A percentile compares a stretch with the other conserved stretches of the same genome.
These are phyloP conservation scores for Calvadosia cruxmelitensis DNA, from an alignment of 30 jellyfish, hydroid and myxozoan genomes.

Conservation along the genomic window DNA sequence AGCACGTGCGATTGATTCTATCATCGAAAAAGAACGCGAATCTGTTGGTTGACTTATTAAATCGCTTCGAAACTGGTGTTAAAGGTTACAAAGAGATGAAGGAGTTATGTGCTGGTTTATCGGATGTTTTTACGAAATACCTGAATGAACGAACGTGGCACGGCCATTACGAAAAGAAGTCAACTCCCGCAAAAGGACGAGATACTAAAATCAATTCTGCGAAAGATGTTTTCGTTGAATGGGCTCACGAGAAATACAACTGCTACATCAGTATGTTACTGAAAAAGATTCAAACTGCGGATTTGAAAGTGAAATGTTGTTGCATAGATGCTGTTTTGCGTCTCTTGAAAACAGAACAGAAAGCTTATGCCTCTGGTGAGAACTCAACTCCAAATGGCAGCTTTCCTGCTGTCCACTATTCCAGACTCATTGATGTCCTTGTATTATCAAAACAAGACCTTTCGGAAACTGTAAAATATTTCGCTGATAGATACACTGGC, in stretches of 20 bases:
- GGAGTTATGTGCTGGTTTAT: conserved; percentile 16
- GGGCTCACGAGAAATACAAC: conserved; percentile 35
- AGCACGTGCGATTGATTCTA: conserved; percentile 17
- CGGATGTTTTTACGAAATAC: conserved; percentile 10
- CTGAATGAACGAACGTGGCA: conserved; percentile 29
- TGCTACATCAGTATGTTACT: conserved; percentile 12
- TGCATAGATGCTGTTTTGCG: conserved; percentile 18
- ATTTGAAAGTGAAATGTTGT: conserved; percentile 1
- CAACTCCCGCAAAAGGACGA: conserved; percentile 1
- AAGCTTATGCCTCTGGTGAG: conserved; percentile 15
- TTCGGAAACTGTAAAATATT: background rate
- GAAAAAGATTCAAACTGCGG: background rate
- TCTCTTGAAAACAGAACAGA: conserved; percentile 19
- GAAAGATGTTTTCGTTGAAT: conserved; percentile 12
- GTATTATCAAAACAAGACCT: background rate
- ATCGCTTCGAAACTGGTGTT: conserved; percentile 11
- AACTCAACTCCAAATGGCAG: background rate
- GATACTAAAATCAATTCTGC: background rate
- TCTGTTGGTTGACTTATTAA: conserved; percentile 27
- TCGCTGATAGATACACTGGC: conserved; percentile 2
- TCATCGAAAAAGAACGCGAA: conserved; percentile 35
- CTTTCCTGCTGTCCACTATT: conserved; percentile 24
- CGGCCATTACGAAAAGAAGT: background rate
- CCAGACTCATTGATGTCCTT: conserved; percentile 12
- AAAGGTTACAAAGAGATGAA: background rate